Evolutionary conservation across 2,797 vertebrate genomes (phyloP).

Genomic region (Micrastur ruficollis): DNA sequence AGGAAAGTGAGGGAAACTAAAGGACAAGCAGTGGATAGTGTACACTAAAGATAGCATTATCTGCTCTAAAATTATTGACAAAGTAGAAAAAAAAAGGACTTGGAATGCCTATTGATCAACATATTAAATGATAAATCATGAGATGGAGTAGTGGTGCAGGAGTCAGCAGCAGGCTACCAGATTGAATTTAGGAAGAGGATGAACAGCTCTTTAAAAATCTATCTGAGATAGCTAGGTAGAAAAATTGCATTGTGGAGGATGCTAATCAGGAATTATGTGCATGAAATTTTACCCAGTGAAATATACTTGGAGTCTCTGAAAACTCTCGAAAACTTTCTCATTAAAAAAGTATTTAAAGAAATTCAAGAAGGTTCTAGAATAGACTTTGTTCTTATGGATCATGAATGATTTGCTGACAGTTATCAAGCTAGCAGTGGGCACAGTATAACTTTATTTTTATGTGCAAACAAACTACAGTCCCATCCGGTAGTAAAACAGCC

Average conservation of each 20-base stretch:
- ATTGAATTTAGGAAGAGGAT: not conserved
- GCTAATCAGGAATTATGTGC: not conserved
- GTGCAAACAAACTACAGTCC: not conserved
- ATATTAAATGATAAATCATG: conserved; percentile 8
- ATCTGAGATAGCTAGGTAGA: not conserved
- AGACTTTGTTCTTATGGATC: not conserved
- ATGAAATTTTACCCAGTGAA: not conserved
- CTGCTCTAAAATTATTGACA: not conserved
- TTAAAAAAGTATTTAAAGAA: not conserved
- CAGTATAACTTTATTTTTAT: not conserved
- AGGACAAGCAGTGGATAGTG: not conserved
- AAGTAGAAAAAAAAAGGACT: not conserved
- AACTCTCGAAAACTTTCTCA: not conserved
- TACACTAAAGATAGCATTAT: not conserved
- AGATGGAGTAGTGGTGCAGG: not conserved
- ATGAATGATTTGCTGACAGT: not conserved
- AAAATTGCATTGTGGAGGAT: not conserved
- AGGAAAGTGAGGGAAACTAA: not conserved
- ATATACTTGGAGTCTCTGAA: not conserved
- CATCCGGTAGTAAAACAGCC: not conserved
- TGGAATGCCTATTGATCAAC: not conserved
- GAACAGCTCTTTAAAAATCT: not conserved
- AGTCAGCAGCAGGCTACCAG: not conserved
- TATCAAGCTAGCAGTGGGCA: not conserved
- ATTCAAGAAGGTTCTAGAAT: not conserved